Base-by-base conservation (phyloP, 1,140 invertebrate species). In the Cheumatopsyche charites region DNA sequence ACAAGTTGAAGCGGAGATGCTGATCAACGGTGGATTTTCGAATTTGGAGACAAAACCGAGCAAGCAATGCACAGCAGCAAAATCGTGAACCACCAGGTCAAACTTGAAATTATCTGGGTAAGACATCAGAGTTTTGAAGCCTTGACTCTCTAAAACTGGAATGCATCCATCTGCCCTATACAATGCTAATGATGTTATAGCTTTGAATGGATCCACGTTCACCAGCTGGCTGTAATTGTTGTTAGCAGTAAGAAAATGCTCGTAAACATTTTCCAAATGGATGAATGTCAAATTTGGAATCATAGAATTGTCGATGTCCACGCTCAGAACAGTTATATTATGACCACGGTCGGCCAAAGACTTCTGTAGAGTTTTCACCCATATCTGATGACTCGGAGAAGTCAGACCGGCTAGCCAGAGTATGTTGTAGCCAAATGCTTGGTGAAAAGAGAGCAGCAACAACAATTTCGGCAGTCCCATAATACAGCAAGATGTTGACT, bases 1-100 rank as follows among this genome's bases (percentile, higher is more conserved):
- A 25, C 74, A 75, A 12, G 69, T 75, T 12, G 70, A 62, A 1
- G 77, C 71, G 0, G 77, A 75, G 0, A 74, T 36, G 9, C 62
- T 70, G 2, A 77, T 52, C 19, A 76, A 17, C 47, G 77, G 73
- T 11, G 77, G 77, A 69, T 73, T 72, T 26, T 74, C 71, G 65
- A 77, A 77, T 70, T 65, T 73, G 2, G 72, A 29, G 11, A 76
- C 47, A 26, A 76, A 70, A 1, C 73, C 73, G 1, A 77, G 62
- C 36, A 79, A 72, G 69, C 78, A 78, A 15, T 76, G 67, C 21
- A 74, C 70, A 15, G 58, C 65, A 13, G 70, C 76, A 67, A 76
- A 73, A 68, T 79, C 78, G 49, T 78, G 67, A n/a, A 78, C 62
- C 11, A 79, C 70, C 11, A 79, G 66, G 74, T 79, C 78, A 62